Conservation (phyloP, 2,113 vertebrate genomes). For the Dunckerocampus dactyliophorus region DNA sequence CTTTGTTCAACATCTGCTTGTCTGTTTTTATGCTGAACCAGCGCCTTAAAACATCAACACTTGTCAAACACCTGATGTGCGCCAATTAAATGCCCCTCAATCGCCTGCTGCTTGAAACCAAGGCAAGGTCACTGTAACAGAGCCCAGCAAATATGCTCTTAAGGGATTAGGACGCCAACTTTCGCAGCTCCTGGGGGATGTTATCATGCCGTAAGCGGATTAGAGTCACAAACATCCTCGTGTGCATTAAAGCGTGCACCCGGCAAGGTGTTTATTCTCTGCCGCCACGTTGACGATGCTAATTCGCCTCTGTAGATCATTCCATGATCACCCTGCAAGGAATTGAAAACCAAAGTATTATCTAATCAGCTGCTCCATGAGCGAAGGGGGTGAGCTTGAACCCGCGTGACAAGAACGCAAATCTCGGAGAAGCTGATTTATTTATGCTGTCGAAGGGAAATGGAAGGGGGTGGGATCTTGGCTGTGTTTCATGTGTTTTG, state of each 20-base stretch:
- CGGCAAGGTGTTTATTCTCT: constrained; percentile 31
- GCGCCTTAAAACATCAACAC: background rate
- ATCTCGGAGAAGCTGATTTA: background rate
- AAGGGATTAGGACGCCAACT: constrained; percentile 56
- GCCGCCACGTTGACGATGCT: constrained; percentile 5
- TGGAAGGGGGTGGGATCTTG: background rate
- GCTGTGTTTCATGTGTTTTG: constrained; percentile 20
- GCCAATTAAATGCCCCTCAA: background rate
- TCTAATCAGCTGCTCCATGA: background rate
- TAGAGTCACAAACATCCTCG: constrained; percentile 52
- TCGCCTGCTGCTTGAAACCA: constrained; percentile 23
- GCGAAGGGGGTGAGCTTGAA: background rate
- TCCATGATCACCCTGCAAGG: constrained; percentile 11
- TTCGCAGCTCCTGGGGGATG: constrained; percentile 43
- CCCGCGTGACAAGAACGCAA: background rate
- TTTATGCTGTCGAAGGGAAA: constrained; percentile 5
- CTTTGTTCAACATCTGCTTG: background rate
- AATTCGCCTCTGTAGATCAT: background rate
- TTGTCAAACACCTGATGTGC: background rate
- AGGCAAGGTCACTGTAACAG: constrained; percentile 51
- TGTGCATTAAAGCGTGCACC: constrained; percentile 28
- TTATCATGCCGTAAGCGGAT: constrained; percentile 57
- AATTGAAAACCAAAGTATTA: constrained; percentile 9
- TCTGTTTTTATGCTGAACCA: background rate
- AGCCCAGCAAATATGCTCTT: constrained; percentile 59